These are phyloP conservation scores for Pomatostomus ruficeps DNA, from an alignment of 2,113 vertebrate species.

Conservation along the genomic window DNA sequence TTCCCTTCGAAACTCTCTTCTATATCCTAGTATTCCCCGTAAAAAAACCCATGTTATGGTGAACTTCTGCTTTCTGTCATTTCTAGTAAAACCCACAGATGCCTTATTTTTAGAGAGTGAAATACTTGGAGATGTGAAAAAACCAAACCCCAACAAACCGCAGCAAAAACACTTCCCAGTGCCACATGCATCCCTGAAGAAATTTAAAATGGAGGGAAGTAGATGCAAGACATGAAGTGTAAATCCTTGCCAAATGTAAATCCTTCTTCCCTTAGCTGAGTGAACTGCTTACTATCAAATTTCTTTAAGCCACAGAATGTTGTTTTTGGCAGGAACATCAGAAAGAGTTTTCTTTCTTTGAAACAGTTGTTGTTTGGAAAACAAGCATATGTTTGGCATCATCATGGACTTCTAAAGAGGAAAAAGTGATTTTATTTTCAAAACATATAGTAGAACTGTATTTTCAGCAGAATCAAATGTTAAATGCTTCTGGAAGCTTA, in stretches of 20 bases:
- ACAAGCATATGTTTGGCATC: conserved; percentile 68
- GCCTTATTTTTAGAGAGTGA: neutral
- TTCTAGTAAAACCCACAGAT: neutral
- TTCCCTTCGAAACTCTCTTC: neutral
- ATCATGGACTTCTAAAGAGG: conserved; percentile 36
- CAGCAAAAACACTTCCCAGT: neutral
- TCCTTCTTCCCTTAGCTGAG: neutral
- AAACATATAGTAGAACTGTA: conserved; percentile 23
- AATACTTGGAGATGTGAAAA: neutral
- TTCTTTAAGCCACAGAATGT: conserved; percentile 52
- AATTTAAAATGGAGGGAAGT: neutral
- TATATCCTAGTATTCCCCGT: neutral
- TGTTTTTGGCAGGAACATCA: conserved; percentile 67
- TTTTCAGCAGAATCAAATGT: conserved; percentile 44
- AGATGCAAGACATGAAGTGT: neutral
- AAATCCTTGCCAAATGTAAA: neutral
- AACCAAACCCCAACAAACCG: neutral
- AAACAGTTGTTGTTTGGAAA: conserved; percentile 76
- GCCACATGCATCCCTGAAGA: neutral
- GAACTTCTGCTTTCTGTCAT: neutral
- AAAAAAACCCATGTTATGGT: neutral
- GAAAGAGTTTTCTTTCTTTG: conserved; percentile 55
- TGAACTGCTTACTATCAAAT: conserved; percentile 31
- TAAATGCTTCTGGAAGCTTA: conserved; percentile 35
- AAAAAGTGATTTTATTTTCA: conserved; percentile 54